These are phyloP conservation scores for Alviniconcha strummeri DNA, from an alignment of 2,888 invertebrate genomes.

Conservation along the genomic window DNA sequence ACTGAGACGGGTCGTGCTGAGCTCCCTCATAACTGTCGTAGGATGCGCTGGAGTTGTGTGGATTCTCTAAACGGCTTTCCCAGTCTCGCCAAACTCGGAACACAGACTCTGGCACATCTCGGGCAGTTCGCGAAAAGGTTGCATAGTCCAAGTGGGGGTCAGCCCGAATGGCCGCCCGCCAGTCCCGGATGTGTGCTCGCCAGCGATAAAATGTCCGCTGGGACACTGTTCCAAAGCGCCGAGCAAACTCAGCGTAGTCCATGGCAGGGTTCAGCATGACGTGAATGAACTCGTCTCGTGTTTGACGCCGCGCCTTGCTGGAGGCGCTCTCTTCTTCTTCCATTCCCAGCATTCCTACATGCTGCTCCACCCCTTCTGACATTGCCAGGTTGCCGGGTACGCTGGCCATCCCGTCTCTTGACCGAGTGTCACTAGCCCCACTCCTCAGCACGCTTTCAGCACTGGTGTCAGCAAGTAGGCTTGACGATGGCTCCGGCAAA, in stretches of 20 bases:
- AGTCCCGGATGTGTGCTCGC: slow-evolving; percentile 38
- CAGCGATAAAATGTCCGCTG: slow-evolving; percentile 41
- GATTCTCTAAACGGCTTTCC: slow-evolving; percentile 16
- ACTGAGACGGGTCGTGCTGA: neutral
- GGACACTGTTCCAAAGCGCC: slow-evolving; percentile 39
- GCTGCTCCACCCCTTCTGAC: neutral
- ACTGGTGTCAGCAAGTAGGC: no score
- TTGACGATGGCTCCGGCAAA: no score
- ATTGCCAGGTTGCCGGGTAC: no score
- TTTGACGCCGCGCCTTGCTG: slow-evolving; percentile 15
- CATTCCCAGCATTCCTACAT: neutral
- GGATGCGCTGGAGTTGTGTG: neutral
- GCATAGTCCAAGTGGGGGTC: slow-evolving; percentile 44
- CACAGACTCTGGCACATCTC: slow-evolving; percentile 37
- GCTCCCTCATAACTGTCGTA: neutral
- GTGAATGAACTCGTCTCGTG: slow-evolving; percentile 26
- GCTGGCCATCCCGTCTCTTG: no score
- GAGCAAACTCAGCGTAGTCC: slow-evolving; percentile 43
- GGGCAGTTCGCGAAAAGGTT: slow-evolving; percentile 39
- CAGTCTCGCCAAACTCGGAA: slow-evolving; percentile 27
- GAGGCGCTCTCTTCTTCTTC: slow-evolving; percentile 18
- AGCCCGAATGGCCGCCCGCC: slow-evolving; percentile 22
- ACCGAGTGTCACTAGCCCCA: no score
- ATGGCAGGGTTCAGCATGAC: slow-evolving; percentile 43
- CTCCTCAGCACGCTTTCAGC: no score